phyloP scores from a whole-genome alignment of 2,888 invertebrate genomes.

The Sarcophaga caerulescens region DNA sequence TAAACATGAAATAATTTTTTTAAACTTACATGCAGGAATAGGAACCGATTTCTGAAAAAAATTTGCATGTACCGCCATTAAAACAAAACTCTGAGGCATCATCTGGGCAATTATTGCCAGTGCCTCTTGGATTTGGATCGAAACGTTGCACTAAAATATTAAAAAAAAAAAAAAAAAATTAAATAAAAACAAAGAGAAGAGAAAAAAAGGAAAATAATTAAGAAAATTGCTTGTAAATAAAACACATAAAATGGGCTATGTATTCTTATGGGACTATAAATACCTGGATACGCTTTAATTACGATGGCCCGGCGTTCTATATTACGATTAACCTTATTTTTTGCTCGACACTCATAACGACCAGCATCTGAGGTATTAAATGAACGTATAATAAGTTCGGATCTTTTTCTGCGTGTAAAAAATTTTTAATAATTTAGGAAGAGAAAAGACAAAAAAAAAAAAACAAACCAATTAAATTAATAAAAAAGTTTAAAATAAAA shows the following conservation, averaged over 20 bases:
- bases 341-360: conserved; percentile 91
- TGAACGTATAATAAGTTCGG: conserved; percentile 90
- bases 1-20: not conserved
- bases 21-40: conserved; percentile 92
- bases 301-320: conserved; percentile 79
- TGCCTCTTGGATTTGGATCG: conserved; percentile 76
- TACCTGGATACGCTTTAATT: conserved; percentile 80
- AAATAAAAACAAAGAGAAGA: no score
- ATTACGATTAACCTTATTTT: conserved; percentile 81
- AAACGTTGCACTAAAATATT: conserved; percentile 79
- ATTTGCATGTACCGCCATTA: conserved; percentile 93
- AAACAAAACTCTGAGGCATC: conserved; percentile 89
- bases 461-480: conserved; percentile 23
- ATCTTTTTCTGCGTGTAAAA: conserved; percentile 87
- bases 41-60: conserved; percentile 89
- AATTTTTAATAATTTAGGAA: conserved; percentile 36
- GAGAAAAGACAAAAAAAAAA: conserved; percentile 26
- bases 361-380: conserved; percentile 89
- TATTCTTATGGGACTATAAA: conserved; percentile 61
- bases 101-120: conserved; percentile 82
- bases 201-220: not conserved
- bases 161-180: conserved; percentile 19
- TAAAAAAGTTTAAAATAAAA: conserved; percentile 37
- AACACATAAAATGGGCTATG: not conserved
- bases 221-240: not conserved